Conservation (phyloP, 1,140 invertebrate species). For the Chironomus striatipennis region DNA sequence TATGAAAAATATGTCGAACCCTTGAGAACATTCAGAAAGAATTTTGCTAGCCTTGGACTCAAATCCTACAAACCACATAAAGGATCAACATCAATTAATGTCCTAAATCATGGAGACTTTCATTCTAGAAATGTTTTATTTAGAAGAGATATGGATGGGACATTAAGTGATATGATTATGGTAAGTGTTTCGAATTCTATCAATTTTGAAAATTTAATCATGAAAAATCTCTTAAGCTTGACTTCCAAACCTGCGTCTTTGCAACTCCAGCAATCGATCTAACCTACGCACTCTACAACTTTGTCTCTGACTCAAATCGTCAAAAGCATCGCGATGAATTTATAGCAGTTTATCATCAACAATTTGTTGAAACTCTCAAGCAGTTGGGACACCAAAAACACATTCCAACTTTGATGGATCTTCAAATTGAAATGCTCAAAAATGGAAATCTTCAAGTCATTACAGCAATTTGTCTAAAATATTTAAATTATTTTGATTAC, state of each 20-base stretch:
- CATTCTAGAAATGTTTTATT: constrained; percentile 15
- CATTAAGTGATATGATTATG: neutral
- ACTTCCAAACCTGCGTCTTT: neutral
- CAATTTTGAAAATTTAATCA: too few species aligned
- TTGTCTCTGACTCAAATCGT: neutral
- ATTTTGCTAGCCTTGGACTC: neutral
- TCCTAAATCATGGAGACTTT: neutral
- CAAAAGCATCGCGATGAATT: neutral
- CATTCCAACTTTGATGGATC: neutral
- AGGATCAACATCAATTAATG: neutral
- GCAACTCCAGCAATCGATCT: neutral
- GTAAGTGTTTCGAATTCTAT: neutral
- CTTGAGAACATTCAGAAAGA: neutral
- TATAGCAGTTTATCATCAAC: neutral
- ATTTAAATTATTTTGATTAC: neutral
- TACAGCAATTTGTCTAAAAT: neutral
- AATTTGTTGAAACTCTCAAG: neutral
- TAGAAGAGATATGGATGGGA: neutral
- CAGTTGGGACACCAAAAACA: neutral
- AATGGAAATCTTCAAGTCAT: neutral
- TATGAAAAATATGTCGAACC: neutral
- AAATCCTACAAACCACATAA: neutral
- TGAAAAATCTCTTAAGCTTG: neutral
- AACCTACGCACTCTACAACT: neutral
- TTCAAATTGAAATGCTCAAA: neutral